Conservation (phyloP, 2,888 invertebrate species). For the Cancer borealis region DNA sequence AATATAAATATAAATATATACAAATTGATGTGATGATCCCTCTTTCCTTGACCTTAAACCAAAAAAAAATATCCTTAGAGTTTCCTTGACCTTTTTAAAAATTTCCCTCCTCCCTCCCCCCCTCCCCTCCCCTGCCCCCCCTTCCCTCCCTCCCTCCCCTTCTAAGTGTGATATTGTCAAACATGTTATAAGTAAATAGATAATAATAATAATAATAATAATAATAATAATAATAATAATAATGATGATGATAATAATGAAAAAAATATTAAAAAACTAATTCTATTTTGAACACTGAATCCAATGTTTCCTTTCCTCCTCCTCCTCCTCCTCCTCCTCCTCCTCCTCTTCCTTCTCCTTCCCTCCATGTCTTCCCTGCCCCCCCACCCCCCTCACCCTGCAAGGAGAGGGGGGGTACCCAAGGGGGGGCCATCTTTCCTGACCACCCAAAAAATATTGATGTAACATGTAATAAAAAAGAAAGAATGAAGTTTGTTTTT, state of each 20-base stretch:
- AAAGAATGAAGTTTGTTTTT: neutral
- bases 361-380: neutral
- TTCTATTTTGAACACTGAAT: neutral
- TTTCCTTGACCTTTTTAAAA: neutral
- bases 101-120: neutral
- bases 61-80: too few species aligned
- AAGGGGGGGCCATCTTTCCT: neutral
- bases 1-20: neutral
- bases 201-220: neutral
- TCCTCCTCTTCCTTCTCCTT: neutral
- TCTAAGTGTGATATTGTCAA: neutral
- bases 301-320: neutral
- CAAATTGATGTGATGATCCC: neutral
- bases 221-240: constrained; percentile 1
- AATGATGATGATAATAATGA: neutral
- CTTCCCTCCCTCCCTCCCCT: neutral
- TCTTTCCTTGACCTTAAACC: neutral
- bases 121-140: neutral
- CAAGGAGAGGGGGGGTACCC: neutral
- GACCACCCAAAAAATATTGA: neutral
- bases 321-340: neutral
- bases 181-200: neutral
- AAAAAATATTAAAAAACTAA: neutral
- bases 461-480: neutral
- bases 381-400: neutral